Evolutionary conservation across 2,888 invertebrate genomes (phyloP), one percentile per base, ranked within the genome.

Genomic region (Eilema griseolum): DNA sequence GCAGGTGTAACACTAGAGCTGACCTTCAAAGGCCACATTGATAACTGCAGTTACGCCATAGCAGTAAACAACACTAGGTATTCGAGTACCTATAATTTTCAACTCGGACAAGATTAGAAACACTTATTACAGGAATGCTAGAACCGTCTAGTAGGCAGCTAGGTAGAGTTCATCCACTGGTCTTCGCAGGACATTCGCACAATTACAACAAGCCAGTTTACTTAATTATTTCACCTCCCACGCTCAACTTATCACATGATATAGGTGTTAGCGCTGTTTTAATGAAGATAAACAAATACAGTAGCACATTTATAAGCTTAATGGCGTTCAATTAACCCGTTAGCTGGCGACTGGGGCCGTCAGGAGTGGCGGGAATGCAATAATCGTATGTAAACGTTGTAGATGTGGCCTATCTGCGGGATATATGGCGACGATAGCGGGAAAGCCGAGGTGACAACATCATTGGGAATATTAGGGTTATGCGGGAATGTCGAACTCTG

Each of bases 281-380:
- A 82, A 82, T 83, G 81, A 79, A 79, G 84, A 83, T 79, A 77
- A 62, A 28, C 68, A 68, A 71, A 74, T 59, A 69, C 41, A 46
- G 60, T 60, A 62, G 66, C 57, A 26, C 72, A 72, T 69, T 69
- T 69, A 82, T 74, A 71, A 83, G 76, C 82, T 80, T 88, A 89
- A 89, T 89, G 85, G 74, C 62, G 82, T 84, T 85, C 89, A 88
- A 90, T 90, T 89, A 90, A 87, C 83, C 77, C 77, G 86, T 85
- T 82, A 85, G 81, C 69, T 74, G 76, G 71, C 66, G 79, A 70
- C 73, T 74, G 70, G 46, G 66, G 66, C n/a, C 41, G 20, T 61
- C 67, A 37, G 74, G 66, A 71, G 75, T 74, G 78, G 71, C 28
- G 28, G 71, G 73, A 78, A 80, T 62, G 77, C 79, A 71, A 73